phyloP scores from a whole-genome alignment of 1,140 invertebrate genomes.

The Physella acuta region DNA sequence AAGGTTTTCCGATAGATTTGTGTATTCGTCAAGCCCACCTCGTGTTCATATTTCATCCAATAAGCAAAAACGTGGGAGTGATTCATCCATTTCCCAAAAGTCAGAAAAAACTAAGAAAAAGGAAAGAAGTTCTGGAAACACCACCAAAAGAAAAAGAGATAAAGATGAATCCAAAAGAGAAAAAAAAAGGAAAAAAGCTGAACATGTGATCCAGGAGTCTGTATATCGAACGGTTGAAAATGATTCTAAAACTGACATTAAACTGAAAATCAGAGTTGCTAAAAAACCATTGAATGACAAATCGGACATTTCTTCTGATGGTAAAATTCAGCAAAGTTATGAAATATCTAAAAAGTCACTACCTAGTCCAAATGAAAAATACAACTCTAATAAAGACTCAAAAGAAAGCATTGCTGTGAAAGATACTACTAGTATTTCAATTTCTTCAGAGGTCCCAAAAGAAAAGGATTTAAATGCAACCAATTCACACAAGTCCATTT shows the following conservation, averaged over 20 bases:
- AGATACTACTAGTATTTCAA: neutral
- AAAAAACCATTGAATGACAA: conserved; percentile 28
- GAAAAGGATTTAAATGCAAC: conserved; percentile 10
- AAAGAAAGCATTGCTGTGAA: no score
- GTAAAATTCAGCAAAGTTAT: conserved; percentile 21
- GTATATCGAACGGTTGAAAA: conserved; percentile 42
- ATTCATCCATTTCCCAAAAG: conserved; percentile 31
- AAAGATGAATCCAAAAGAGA: conserved; percentile 50
- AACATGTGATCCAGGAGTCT: conserved; percentile 36
- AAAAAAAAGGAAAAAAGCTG: conserved; percentile 44
- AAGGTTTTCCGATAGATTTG: conserved; percentile 27
- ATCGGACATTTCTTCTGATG: conserved; percentile 7
- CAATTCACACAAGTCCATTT: neutral
- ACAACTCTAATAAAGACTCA: neutral
- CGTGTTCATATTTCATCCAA: conserved; percentile 45
- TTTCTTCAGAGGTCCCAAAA: conserved; percentile 4
- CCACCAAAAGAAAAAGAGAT: conserved; percentile 46
- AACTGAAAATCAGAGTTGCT: conserved; percentile 42
- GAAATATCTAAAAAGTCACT: conserved; percentile 25
- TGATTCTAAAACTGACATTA: conserved; percentile 37
- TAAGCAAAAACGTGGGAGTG: conserved; percentile 30
- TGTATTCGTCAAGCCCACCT: conserved; percentile 44
- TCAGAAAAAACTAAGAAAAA: conserved; percentile 46
- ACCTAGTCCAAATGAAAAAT: conserved; percentile 21
- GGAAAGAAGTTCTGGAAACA: conserved; percentile 42